Base-by-base conservation (phyloP, 1,140 invertebrate genomes). In the Dryas iulia region DNA sequence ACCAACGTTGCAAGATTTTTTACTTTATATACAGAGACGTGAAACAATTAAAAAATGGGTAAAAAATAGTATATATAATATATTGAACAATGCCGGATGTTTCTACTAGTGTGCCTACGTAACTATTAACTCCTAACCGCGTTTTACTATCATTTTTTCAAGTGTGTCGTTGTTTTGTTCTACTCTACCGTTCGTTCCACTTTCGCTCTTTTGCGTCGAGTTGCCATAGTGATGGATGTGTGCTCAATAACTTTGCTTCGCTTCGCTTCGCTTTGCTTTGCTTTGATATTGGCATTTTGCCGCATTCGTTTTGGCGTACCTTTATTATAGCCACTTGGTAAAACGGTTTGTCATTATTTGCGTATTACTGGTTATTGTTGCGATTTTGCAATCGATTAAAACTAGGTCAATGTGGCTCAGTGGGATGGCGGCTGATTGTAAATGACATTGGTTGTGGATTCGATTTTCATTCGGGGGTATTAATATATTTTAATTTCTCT, bases 211-310 rank as follows among this genome's bases (percentile, higher is more conserved):
- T 62, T 75, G 71, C 73, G 71, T 76, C 79, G 72, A 78, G 84
- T 85, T 81, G 81, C 83, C 78, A 83, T 83, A 73, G 77, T 62
- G 64, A 81, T 80, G 65, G 71, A 14, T 65, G 76, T 75, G 78
- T 83, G 77, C 79, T 83, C 84, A 67, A 86, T 84, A 82, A 39
- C 56, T 60, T 59, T 54, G 59, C 24, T 57, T 33, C 35, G 31
- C 62, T 67, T 71, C 61, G 60, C 54, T 65, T 21, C 21, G 59
- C 24, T 57, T 33, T 39, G 31, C 62, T 67, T 71, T 65, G 60
- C 54, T 65, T 47, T 18, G 39, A 47, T 21, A 47, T 47, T 47
- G 39, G 39, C 39, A 8, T 47, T 18, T 18, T 47, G 39, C 39
- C 39, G 39, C 39, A 47, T 47, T 21, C 39, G 39, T 47, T 47